A percentile compares a stretch with the other conserved stretches of the same genome.
These are phyloP conservation scores for Cenopis cana DNA, from an alignment of 2,888 invertebrate species.

Conservation along the genomic window DNA sequence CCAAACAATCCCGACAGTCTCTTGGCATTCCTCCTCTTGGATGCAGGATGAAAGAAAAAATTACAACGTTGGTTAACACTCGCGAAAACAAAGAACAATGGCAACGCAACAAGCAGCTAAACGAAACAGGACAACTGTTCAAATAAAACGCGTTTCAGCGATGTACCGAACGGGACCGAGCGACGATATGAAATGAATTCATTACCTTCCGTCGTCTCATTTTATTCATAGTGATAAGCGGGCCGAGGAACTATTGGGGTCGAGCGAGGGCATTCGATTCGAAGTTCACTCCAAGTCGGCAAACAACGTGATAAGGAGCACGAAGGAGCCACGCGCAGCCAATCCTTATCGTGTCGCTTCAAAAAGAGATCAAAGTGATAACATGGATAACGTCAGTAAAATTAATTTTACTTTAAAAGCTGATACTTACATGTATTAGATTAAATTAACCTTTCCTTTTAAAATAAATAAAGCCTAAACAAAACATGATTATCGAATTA, in stretches of 20 bases:
- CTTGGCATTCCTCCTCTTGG: constrained; percentile 86
- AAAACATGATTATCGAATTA: too few species aligned
- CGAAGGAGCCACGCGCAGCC: constrained; percentile 75
- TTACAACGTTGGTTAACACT: constrained; percentile 65
- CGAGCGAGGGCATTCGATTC: constrained; percentile 81
- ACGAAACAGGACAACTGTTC: constrained; percentile 41
- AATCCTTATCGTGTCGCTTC: constrained; percentile 60
- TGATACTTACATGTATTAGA: neutral
- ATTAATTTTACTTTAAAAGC: constrained; percentile 1
- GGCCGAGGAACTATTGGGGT: constrained; percentile 76
- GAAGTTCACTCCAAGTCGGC: constrained; percentile 76
- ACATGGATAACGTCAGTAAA: constrained; percentile 33
- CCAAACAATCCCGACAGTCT: constrained; percentile 93
- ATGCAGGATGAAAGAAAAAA: constrained; percentile 79
- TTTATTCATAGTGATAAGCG: constrained; percentile 81
- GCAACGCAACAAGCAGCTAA: constrained; percentile 45
- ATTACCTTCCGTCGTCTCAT: constrained; percentile 75
- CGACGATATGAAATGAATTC: constrained; percentile 70
- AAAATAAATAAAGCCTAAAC: neutral
- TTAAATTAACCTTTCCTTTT: constrained; percentile 2
- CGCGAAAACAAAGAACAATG: constrained; percentile 48
- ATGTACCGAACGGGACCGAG: constrained; percentile 58
- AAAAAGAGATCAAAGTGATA: constrained; percentile 41
- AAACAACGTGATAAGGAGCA: constrained; percentile 80
- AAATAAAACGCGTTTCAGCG: constrained; percentile 44